phyloP scores from a whole-genome alignment of 2,797 vertebrate species.

The Lagocephalus sceleratus region DNA sequence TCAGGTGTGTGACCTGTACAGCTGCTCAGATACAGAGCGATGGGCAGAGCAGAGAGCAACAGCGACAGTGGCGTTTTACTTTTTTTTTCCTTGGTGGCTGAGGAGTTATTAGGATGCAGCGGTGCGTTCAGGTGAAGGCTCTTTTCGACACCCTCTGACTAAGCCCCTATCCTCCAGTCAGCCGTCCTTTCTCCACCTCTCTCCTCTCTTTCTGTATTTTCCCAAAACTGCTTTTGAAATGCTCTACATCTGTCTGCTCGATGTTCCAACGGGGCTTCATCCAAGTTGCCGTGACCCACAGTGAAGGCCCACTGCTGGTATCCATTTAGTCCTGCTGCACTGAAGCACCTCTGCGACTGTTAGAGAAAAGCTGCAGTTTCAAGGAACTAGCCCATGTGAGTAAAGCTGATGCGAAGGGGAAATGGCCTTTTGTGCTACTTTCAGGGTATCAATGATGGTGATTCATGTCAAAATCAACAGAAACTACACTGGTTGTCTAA shows the following conservation, averaged over 20 bases:
- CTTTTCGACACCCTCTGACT: constrained; percentile 67
- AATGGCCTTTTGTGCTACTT: constrained; percentile 21
- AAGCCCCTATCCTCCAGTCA: constrained; percentile 56
- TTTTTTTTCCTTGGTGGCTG: constrained; percentile 21
- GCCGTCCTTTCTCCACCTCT: constrained; percentile 29
- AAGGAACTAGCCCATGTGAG: constrained; percentile 34
- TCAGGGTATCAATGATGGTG: constrained; percentile 34
- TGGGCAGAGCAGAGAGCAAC: constrained; percentile 36
- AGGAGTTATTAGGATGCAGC: constrained; percentile 75
- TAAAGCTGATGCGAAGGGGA: constrained; percentile 11
- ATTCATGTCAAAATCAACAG: constrained; percentile 35
- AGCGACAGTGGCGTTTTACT: constrained; percentile 22
- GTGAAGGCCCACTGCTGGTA: constrained; percentile 27
- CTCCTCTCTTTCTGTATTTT: constrained; percentile 21
- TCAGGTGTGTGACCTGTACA: constrained; percentile 66
- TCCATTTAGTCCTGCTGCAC: constrained; percentile 33
- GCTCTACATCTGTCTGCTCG: constrained; percentile 47
- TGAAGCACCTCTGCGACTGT: constrained; percentile 34
- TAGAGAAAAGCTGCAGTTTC: constrained; percentile 26
- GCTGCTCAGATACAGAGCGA: constrained; percentile 52
- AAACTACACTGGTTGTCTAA: constrained; percentile 22
- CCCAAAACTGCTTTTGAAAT: constrained; percentile 25
- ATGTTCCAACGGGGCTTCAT: constrained; percentile 34
- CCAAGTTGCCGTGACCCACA: constrained; percentile 14
- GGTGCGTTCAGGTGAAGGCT: constrained; percentile 70